These are phyloP conservation scores for Calidris pugnax DNA, from an alignment of 2,113 vertebrate genomes.

Conservation along the genomic window DNA sequence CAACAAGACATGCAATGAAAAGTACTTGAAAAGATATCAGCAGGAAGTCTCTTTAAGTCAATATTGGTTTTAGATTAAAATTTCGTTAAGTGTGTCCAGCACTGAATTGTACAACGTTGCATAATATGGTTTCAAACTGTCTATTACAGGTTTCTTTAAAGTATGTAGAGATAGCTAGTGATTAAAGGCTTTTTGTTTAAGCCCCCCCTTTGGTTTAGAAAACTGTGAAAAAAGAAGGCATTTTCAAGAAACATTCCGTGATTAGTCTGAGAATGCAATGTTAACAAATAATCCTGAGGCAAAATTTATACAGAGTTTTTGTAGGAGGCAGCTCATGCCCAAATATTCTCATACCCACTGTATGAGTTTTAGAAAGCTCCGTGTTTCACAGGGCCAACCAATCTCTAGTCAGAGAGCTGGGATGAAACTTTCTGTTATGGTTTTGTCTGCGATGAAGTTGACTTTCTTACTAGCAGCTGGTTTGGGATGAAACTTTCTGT, in stretches of 20 bases:
- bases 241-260: conserved; percentile 3
- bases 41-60: conserved; percentile 28
- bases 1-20: background rate
- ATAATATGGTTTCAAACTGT: conserved; percentile 2
- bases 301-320: background rate
- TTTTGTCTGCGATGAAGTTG: background rate
- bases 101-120: conserved; percentile 20
- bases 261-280: conserved; percentile 3
- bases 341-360: background rate
- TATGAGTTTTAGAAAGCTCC: background rate
- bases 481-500: background rate
- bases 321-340: accelerated
- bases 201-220: background rate
- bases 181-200: conserved; percentile 36
- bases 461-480: background rate
- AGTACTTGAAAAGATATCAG: conserved; percentile 23
- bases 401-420: background rate
- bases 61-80: conserved; percentile 54
- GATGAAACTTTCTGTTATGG: background rate
- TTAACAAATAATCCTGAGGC: background rate
- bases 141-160: conserved; percentile 34
- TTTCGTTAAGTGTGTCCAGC: conserved; percentile 29
- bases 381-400: background rate
- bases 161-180: background rate
- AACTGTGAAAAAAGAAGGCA: background rate